Percentiles rank a stretch among this genome's conserved stretches.
Conservation (phyloP, 2,113 vertebrate species). For the Diglossa brunneiventris region DNA sequence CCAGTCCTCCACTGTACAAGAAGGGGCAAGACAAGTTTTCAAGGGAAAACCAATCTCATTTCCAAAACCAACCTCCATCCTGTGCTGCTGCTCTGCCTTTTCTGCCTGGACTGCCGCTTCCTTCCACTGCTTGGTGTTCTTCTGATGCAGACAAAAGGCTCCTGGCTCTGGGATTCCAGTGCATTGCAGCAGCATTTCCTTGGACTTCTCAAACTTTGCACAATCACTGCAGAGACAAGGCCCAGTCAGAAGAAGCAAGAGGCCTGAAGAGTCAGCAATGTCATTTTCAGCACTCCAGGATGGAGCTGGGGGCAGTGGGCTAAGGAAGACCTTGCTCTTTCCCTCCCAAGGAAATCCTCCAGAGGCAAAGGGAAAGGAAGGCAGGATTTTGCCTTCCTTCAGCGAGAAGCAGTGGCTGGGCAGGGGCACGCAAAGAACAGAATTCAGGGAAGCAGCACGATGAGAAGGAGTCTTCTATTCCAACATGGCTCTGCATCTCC, state of each 20-base stretch:
- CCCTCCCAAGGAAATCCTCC: too few species aligned
- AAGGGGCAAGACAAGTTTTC: too few species aligned
- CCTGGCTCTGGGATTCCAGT: neutral
- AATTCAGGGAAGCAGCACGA: neutral
- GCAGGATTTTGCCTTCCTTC: neutral
- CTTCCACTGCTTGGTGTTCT: neutral
- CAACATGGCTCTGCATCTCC: neutral
- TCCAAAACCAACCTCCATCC: too few species aligned
- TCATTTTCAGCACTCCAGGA: neutral
- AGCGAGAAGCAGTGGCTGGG: neutral
- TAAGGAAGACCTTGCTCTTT: too few species aligned
- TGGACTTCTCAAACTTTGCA: conserved; percentile 46
- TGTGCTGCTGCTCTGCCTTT: too few species aligned
- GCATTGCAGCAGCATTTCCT: conserved; percentile 16
- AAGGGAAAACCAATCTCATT: too few species aligned
- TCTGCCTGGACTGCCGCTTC: too few species aligned
- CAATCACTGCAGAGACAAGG: conserved; percentile 34
- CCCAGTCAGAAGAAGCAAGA: neutral
- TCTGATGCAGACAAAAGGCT: conserved; percentile 45
- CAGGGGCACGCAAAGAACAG: neutral
- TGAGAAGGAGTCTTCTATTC: fast-evolving
- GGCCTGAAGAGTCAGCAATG: neutral
- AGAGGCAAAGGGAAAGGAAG: neutral
- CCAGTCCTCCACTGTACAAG: too few species aligned
- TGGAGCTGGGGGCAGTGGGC: neutral